These are phyloP conservation scores for Sinhomidia bicolor DNA, from an alignment of 2,888 invertebrate genomes.

Conservation along the genomic window DNA sequence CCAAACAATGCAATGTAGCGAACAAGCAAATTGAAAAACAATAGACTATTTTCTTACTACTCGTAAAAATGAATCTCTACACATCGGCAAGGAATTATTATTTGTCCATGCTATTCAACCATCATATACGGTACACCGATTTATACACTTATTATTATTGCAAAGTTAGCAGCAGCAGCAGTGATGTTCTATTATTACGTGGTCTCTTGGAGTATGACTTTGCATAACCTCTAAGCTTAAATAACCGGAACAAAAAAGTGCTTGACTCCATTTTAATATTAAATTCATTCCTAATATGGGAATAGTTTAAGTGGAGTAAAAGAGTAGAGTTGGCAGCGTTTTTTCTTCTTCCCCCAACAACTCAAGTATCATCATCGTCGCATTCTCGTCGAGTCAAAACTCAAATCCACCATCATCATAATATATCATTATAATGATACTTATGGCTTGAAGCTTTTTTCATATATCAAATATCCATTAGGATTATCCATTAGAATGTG, in stretches of 20 bases:
- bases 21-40: slow-evolving; percentile 31
- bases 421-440: too few relatives aligned
- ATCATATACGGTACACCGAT: not conserved
- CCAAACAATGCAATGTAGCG: not conserved
- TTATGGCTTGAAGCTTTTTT: not conserved
- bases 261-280: slow-evolving; percentile 41
- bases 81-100: too few relatives aligned
- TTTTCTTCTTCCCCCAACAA: not conserved
- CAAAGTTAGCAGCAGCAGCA: too few relatives aligned
- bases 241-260: slow-evolving; percentile 59
- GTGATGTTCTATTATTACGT: not conserved
- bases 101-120: not conserved
- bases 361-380: slow-evolving; percentile 32
- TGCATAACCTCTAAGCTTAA: slow-evolving; percentile 52
- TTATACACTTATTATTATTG: not conserved
- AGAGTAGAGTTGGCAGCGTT: not conserved
- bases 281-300: not conserved
- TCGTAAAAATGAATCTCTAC: not conserved
- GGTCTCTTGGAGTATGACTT: slow-evolving; percentile 30
- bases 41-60: slow-evolving; percentile 3
- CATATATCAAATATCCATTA: not conserved
- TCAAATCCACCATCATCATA: not conserved
- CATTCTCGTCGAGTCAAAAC: not conserved
- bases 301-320: not conserved
- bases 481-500: slow-evolving; percentile 48